phyloP scores from a whole-genome alignment of 2,113 vertebrate species.

The Microcebus lehilahytsara region DNA sequence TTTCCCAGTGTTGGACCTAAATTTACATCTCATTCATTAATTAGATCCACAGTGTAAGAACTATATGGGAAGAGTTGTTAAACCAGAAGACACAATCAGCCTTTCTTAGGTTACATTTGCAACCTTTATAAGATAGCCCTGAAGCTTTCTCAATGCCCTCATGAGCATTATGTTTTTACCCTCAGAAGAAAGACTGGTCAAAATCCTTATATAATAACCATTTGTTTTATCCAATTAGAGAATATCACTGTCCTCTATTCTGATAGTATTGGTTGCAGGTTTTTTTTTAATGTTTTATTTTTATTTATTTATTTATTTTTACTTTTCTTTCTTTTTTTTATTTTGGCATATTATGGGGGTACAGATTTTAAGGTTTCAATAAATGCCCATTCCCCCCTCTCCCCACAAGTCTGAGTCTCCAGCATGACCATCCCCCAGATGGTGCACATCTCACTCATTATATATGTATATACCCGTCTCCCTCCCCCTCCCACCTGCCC shows the following conservation, averaged over 20 bases:
- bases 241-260: not conserved
- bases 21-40: constrained; percentile 2
- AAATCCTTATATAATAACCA: not conserved
- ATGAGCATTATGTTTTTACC: not conserved
- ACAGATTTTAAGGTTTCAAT: too few relatives aligned
- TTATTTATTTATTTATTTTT: too few relatives aligned
- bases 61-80: not conserved
- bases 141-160: not conserved
- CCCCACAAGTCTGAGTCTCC: too few relatives aligned
- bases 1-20: not conserved
- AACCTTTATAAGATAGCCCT: not conserved
- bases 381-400: too few relatives aligned
- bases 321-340: too few relatives aligned
- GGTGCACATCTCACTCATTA: too few relatives aligned
- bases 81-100: not conserved
- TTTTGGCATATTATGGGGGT: too few relatives aligned
- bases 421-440: too few relatives aligned
- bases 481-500: too few relatives aligned
- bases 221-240: not conserved
- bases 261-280: not conserved
- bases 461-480: too few relatives aligned
- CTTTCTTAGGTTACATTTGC: not conserved
- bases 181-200: not conserved
- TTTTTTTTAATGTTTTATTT: too few relatives aligned
- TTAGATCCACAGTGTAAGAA: not conserved